phyloP scores from a whole-genome alignment of 1,140 invertebrate species.

The Meloidogyne chitwoodi region DNA sequence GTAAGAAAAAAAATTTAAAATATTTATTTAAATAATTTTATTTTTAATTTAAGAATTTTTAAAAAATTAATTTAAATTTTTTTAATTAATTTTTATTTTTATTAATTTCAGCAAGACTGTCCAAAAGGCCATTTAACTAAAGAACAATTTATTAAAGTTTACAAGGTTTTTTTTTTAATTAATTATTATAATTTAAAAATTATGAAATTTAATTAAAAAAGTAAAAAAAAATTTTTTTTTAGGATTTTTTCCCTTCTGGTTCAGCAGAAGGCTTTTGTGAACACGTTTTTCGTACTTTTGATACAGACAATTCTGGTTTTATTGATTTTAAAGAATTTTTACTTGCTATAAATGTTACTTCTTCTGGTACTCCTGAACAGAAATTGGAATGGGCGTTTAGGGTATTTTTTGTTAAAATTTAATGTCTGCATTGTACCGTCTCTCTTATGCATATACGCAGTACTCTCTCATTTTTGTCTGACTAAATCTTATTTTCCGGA shows the following conservation, averaged over 20 bases:
- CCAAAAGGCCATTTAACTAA: constrained; percentile 92
- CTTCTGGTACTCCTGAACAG: constrained; percentile 91
- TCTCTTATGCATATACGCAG: not conserved
- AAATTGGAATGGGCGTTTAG: constrained; percentile 97
- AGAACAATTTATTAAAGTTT: constrained; percentile 94
- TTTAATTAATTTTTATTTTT: not conserved
- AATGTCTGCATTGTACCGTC: not conserved
- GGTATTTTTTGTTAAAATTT: not conserved
- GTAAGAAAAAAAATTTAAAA: constrained; percentile 43
- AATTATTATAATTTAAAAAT: not conserved
- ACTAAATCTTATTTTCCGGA: not conserved
- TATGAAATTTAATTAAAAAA: not conserved
- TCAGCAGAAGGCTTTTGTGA: constrained; percentile 98
- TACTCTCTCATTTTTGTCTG: not conserved
- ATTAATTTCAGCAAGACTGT: constrained; percentile 86
- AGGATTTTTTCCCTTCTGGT: constrained; percentile 74
- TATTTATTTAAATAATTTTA: too few relatives aligned
- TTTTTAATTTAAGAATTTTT: not conserved
- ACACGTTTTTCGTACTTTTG: constrained; percentile 94
- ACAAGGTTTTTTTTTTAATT: constrained; percentile 66
- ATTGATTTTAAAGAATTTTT: constrained; percentile 92
- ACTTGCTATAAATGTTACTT: constrained; percentile 94
- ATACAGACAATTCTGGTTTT: constrained; percentile 79
- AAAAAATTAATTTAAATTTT: not conserved
- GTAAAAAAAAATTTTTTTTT: not conserved